phyloP scores from a whole-genome alignment of 2,113 vertebrate genomes.

The Toxostoma redivivum region DNA sequence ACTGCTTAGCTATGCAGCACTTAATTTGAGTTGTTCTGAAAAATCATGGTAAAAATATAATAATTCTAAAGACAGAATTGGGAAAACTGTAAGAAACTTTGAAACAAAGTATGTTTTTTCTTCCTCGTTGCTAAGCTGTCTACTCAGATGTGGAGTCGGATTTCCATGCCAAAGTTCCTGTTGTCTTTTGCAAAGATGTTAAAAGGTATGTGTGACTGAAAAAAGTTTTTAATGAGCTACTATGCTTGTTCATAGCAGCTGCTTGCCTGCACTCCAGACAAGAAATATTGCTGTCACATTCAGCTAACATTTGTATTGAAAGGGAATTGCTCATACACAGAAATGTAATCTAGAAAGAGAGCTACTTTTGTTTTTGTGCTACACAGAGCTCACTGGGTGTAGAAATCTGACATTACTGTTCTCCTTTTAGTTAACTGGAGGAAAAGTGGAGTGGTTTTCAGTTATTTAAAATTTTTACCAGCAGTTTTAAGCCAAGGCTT shows the following conservation, averaged over 20 bases:
- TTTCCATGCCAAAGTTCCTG: constrained; percentile 98
- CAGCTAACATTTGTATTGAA: background rate
- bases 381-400: background rate
- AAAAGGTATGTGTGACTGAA: constrained; percentile 77
- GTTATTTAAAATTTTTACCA: background rate
- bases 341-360: background rate
- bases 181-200: constrained; percentile 90
- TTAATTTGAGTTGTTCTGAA: background rate
- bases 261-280: background rate
- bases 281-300: background rate
- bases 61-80: background rate
- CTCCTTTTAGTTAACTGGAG: background rate
- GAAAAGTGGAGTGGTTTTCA: background rate
- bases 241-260: background rate
- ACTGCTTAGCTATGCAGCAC: background rate
- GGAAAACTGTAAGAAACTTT: background rate
- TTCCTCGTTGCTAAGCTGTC: constrained; percentile 70
- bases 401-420: background rate
- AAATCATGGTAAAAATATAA: background rate
- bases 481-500: background rate
- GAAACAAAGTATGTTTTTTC: background rate
- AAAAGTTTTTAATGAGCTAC: background rate
- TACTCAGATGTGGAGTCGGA: constrained; percentile 95
- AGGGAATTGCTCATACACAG: background rate
- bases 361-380: background rate